Evolutionary conservation across 2,797 vertebrate genomes (phyloP).

Genomic region (Emys orbicularis): DNA sequence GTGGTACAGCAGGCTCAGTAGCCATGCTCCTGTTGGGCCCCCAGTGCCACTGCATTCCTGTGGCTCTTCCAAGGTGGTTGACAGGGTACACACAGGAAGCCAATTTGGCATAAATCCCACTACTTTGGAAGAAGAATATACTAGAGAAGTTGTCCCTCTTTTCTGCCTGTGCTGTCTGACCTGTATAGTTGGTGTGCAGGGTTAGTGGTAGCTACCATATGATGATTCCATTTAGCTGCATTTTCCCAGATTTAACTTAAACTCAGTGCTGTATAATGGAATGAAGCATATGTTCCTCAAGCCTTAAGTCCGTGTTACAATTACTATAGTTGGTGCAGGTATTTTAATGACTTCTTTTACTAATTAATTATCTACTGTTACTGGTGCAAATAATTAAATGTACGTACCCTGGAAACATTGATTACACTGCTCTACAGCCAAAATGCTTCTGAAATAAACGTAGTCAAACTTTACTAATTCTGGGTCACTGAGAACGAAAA

Average conservation of each 20-base stretch:
- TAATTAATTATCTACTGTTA: conserved; percentile 23
- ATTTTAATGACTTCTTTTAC: conserved; percentile 5
- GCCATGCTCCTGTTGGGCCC: background rate
- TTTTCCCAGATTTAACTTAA: background rate
- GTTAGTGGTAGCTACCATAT: background rate
- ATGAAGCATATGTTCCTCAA: background rate
- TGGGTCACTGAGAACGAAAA: no score
- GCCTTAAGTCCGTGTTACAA: background rate
- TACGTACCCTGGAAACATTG: background rate
- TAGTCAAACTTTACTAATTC: no score
- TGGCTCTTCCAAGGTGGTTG: background rate
- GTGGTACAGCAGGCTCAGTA: background rate
- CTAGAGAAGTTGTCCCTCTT: background rate
- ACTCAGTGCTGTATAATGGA: background rate
- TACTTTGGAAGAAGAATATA: background rate
- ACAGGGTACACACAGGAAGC: background rate
- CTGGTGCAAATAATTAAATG: background rate
- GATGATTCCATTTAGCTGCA: background rate
- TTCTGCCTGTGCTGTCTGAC: background rate
- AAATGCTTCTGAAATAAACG: no score
- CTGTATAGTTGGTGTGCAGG: background rate
- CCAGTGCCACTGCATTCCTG: background rate
- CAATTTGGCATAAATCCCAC: background rate
- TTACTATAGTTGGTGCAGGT: background rate
- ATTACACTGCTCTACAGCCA: background rate